Conservation (phyloP, 1,140 invertebrate genomes). For the Bombus confusus region DNA sequence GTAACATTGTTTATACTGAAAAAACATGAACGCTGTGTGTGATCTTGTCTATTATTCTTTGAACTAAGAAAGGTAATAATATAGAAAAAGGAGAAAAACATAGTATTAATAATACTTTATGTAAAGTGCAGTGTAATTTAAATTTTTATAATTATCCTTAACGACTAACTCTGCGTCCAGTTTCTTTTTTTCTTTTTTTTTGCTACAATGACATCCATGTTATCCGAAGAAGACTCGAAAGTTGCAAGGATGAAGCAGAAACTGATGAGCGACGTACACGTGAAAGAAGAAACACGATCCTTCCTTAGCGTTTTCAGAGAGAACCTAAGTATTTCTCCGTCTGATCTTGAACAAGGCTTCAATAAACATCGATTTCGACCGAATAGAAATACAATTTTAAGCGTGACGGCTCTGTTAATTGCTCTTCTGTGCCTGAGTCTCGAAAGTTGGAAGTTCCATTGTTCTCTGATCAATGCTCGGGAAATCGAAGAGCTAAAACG, state of each 20-base stretch:
- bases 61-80: background rate
- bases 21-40: background rate
- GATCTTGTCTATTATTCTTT: background rate
- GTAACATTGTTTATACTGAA: too few species aligned
- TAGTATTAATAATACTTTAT: background rate
- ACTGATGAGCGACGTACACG: slow-evolving; percentile 37
- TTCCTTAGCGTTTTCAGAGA: slow-evolving; percentile 78
- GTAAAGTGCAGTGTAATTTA: background rate
- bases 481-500: slow-evolving; percentile 74
- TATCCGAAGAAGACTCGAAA: slow-evolving; percentile 65
- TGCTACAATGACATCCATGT: slow-evolving; percentile 71
- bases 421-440: slow-evolving; percentile 68
- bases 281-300: slow-evolving; percentile 70
- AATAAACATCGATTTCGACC: slow-evolving; percentile 63
- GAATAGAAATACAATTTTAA: slow-evolving; percentile 67
- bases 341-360: slow-evolving; percentile 75
- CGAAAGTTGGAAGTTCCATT: slow-evolving; percentile 75
- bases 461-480: slow-evolving; percentile 61
- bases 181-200: background rate
- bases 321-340: slow-evolving; percentile 76
- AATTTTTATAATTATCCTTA: background rate
- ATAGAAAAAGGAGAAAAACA: background rate
- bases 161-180: background rate
- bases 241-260: slow-evolving; percentile 65
- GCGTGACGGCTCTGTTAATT: slow-evolving; percentile 65